Conservation (phyloP, 2,797 vertebrate genomes). For the Poecilia wingei region DNA sequence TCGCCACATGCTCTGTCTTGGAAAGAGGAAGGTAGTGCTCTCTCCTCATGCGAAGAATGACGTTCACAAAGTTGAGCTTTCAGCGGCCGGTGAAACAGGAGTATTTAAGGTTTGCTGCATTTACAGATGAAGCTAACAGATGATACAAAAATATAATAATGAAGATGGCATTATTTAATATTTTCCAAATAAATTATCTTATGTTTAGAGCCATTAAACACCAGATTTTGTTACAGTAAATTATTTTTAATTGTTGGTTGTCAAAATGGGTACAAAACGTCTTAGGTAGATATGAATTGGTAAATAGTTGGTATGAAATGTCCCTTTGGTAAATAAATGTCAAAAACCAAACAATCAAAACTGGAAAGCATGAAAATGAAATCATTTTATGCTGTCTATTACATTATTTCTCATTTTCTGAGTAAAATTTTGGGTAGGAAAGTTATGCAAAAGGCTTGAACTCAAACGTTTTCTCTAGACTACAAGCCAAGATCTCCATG, state of each 20-base stretch:
- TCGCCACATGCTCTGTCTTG: constrained; percentile 36
- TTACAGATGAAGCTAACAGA: constrained; percentile 11
- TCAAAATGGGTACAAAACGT: neutral
- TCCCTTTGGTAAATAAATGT: neutral
- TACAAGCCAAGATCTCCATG: neutral
- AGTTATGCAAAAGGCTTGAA: neutral
- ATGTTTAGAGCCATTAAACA: neutral
- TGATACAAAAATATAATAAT: neutral
- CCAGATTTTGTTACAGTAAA: neutral
- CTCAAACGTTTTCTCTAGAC: neutral
- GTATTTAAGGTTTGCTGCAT: neutral
- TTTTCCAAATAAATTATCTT: neutral
- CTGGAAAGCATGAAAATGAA: neutral
- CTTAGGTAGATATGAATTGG: neutral
- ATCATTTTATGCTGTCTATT: neutral
- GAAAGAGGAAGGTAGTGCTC: constrained; percentile 26
- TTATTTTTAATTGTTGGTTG: neutral
- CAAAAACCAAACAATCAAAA: neutral
- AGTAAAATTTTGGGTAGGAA: neutral
- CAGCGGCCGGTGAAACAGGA: constrained; percentile 21
- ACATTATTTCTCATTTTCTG: neutral
- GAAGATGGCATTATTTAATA: neutral
- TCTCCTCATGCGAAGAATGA: constrained; percentile 13
- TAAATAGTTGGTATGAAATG: neutral
- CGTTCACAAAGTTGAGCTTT: constrained; percentile 9